Evolutionary conservation across 2,888 invertebrate genomes (phyloP).

Genomic region (Lasioglossum vierecki): DNA sequence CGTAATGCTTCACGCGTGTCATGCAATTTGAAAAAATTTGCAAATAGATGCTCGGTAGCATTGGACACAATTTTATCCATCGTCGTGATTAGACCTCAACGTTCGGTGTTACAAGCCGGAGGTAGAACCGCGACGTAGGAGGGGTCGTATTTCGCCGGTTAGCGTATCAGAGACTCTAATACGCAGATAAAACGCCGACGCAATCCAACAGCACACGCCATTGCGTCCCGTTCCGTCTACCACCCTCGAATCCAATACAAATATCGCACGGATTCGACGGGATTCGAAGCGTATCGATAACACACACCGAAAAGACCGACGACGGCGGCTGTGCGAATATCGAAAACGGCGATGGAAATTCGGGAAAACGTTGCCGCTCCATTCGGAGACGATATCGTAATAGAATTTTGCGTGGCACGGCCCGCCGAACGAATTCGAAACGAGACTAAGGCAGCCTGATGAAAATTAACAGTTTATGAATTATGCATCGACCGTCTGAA

Average conservation of each 20-base stretch:
- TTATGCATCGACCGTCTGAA: background rate
- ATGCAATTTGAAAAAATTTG: too few relatives aligned
- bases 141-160: background rate
- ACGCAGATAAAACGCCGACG: background rate
- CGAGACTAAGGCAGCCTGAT: background rate
- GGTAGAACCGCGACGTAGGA: background rate
- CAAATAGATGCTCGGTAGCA: too few relatives aligned
- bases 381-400: background rate
- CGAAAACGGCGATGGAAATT: conserved; percentile 2
- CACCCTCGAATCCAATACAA: background rate
- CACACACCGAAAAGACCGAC: background rate
- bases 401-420: background rate
- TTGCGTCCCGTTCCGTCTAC: background rate
- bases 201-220: background rate
- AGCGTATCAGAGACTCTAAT: background rate
- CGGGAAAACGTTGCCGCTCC: background rate
- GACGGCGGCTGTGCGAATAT: background rate
- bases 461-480: conserved; percentile 1
- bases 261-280: background rate
- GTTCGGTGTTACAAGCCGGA: background rate
- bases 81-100: background rate
- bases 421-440: background rate
- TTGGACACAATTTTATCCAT: background rate
- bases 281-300: conserved; percentile 2
- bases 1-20: too few relatives aligned